Base-by-base conservation (phyloP, 2,888 invertebrate species). In the Acheta domesticus region DNA sequence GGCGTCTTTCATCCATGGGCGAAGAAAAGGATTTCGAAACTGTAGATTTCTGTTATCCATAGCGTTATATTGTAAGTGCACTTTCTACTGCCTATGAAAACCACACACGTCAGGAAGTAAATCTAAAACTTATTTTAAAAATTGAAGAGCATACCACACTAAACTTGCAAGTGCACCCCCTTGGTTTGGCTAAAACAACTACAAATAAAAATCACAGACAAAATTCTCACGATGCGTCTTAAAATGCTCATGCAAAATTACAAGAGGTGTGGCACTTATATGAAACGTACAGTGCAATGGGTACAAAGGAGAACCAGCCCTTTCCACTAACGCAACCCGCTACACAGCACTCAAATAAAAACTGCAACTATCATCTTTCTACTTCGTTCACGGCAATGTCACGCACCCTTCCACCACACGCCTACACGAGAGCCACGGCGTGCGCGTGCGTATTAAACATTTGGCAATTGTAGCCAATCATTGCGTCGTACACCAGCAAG, bases 11-110 rank as follows among this genome's bases (percentile, higher is more conserved):
- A 86, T 85, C 84, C 85, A 85, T 80, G 86, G 86, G 78, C 86
- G 83, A 20, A 78, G 78, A 81, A 85, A 85, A 36, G 85, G 85
- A 75, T 83, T 83, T 48, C 79, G 80, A 20, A 78, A 82, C 16
- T 80, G 83, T 82, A 93, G 82, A 88, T 89, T 82, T 92, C 90
- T 74, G 88, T 86, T 91, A 95, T 92, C 95, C 95, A 95, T 85
- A 93, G 93, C 1, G 73, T n/a, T n/a, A 73, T 73, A 73, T 8
- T 36, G 8, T 8, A 36, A 36, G 36, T 36, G 36, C 36, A 36
- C 36, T 62, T 62, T 62, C 62, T n/a, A 62, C 62, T 62, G 36
- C 8, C 36, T 36, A 36, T 8, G 36, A 36, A 36, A 36, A 36
- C 36, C 36, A 36, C 36, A 36, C 36, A 36, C 36, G 36, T 36